These are phyloP conservation scores for Pocillopora grandis DNA, from an alignment of 92 coral and sea anemone genomes.

Conservation along the genomic window DNA sequence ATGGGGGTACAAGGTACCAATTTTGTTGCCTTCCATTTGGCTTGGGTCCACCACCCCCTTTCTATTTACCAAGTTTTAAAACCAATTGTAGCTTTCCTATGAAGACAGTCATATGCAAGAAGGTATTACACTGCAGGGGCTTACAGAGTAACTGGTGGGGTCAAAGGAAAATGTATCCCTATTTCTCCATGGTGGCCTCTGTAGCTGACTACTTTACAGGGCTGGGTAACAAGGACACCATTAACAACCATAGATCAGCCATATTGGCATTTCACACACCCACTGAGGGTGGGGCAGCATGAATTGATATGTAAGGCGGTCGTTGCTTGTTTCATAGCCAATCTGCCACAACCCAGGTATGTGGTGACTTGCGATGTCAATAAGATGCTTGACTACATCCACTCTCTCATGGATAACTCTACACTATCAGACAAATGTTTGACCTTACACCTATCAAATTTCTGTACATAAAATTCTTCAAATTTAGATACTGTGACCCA, in stretches of 20 bases:
- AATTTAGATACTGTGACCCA: no score
- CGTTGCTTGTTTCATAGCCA: conserved; percentile 34
- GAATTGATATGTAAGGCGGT: conserved; percentile 29
- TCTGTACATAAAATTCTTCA: no score
- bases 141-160: background rate
- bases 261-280: conserved; percentile 46
- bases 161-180: no score
- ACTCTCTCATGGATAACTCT: background rate
- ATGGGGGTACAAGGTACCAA: no score
- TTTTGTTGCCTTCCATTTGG: no score
- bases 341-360: conserved; percentile 39
- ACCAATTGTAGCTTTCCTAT: no score
- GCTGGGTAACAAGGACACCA: background rate
- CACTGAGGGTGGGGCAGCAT: conserved; percentile 43
- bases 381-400: conserved; percentile 19
- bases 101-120: no score
- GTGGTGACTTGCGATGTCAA: conserved; percentile 19
- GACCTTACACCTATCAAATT: no score
- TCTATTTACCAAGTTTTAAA: no score
- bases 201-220: no score
- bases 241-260: conserved; percentile 43
- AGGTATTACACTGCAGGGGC: background rate
- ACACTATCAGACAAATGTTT: conserved; percentile 18
- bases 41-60: no score
- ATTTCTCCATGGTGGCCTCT: no score